Base-by-base conservation (phyloP, 2,113 vertebrate genomes). In the Gracilinanus agilis region DNA sequence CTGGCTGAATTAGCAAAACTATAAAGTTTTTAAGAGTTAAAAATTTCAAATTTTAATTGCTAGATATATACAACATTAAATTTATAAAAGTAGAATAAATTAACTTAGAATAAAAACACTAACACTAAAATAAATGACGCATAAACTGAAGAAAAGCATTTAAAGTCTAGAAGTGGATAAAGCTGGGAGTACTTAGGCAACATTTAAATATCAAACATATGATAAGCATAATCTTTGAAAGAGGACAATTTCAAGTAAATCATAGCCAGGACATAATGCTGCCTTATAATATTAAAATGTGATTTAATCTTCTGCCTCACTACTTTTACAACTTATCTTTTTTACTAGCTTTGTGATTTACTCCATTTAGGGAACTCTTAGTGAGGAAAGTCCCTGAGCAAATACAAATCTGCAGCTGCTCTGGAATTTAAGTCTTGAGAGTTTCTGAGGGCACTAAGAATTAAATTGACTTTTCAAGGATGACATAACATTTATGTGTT, bases 31-130 rank as follows among this genome's bases (percentile, higher is more conserved):
- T 1, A n/a, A 40, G 23, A 83, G n/a, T 40, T 83, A 23, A 83
- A 83, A 83, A 40, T 23, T 49, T 40, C 67, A 23, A 40, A 40
- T 83, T 83, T 75, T 40, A 83, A 23, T 83, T 83, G n/a, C 34
- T 83, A 40, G n/a, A 40, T 83, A 83, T 9, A 8, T 75, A 13
- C 34, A 75, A 75, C 29, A 75, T 75, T n/a, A 75, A 34, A n/a
- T 95, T 97, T 11, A 49, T 92, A 92, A 95, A 93, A 13, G 93
- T 3, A 96, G 53, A 96, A 91, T 92, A 97, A 53, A 94, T 95
- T 92, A 92, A 34, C 34, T 88, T 16, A 90, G 93, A 95, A 90
- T 44, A 91, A 83, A 95, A 90, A 67, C 55, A 88, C 10, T 56
- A 95, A 91, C 24, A 91, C 89, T 91, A 2, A 5, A 90, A 61